These are phyloP conservation scores for Tribolium freemani DNA, from an alignment of 2,888 invertebrate species.

Conservation along the genomic window DNA sequence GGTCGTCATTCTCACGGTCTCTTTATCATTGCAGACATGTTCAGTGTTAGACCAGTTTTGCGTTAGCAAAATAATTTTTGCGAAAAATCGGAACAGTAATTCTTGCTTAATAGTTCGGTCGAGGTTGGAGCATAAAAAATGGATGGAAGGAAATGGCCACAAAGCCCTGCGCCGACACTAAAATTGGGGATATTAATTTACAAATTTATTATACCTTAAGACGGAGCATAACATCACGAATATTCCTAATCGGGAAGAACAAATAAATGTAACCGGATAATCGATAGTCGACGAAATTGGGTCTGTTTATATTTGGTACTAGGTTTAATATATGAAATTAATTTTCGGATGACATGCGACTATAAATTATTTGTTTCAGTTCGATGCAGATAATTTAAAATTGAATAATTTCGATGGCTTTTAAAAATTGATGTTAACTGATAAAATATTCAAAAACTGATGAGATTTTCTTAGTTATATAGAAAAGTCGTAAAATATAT, in stretches of 20 bases:
- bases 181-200: conserved; percentile 28
- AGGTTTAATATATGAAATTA: conserved; percentile 52
- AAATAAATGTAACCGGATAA: conserved; percentile 39
- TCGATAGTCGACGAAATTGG: conserved; percentile 50
- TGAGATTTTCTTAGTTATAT: conserved; percentile 50
- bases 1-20: conserved; percentile 11
- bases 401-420: background rate
- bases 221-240: conserved; percentile 15
- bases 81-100: no score
- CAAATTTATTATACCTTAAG: conserved; percentile 22
- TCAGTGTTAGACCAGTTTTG: background rate
- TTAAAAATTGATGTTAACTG: conserved; percentile 27
- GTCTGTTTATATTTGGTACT: conserved; percentile 53
- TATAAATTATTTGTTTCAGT: conserved; percentile 28
- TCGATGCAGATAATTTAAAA: conserved; percentile 32
- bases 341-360: conserved; percentile 53
- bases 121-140: no score
- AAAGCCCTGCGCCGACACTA: background rate
- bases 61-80: background rate
- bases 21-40: conserved; percentile 8
- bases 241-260: conserved; percentile 18
- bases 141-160: no score
- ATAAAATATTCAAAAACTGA: conserved; percentile 48
- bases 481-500: conserved; percentile 51
- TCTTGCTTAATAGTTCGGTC: no score